Evolutionary conservation across 2,888 invertebrate genomes (phyloP), one percentile per base, ranked within the genome.

Genomic region (Chrysotoxum bicinctum): DNA sequence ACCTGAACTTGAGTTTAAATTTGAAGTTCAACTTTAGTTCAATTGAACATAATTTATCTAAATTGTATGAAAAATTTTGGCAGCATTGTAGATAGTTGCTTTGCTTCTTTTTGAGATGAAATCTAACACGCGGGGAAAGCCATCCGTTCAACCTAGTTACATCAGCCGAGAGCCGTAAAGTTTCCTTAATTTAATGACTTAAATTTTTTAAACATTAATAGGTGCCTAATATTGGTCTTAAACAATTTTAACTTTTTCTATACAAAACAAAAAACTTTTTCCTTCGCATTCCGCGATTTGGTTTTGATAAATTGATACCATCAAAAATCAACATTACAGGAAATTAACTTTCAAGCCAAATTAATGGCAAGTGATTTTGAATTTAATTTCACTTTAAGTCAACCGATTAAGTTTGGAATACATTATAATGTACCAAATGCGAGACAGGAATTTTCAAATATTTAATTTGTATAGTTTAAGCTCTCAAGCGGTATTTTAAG

Each of bases 401-500:
- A 14, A n/a, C 23, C 30, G 30, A 45, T 54, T 40, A 68, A 79
- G 43, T 50, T 50, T 14, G 14, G 30, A 7, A n/a, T n/a, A n/a
- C n/a, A n/a, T 26, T 5, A 26, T 23, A 30, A 66, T 50, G 30
- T n/a, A 40, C 35, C 19, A 14, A 56, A 37, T 9, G 30, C n/a
- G 7, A 58, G 4, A 14, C 9, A 5, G 26, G 14, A 54, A 19
- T 68, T 30, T 14, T 19, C 50, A 77, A 62, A 64, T 48, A 72
- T 72, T 72, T 78, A 66, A 78, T 78, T 72, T 66, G 26, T 50
- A 35, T 45, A 12, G 32, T 30, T 50, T 9, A 16, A 50, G 7
- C 32, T 40, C 19, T 73, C 66, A 73, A 66, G 66, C 58, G 35
- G 50, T 73, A 58, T 66, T 40, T 73, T 40, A 64, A 54, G 73